Evolutionary conservation across 2,797 vertebrate species (phyloP), one percentile per base, ranked within the genome.

Genomic region (Cyclura pinguis): DNA sequence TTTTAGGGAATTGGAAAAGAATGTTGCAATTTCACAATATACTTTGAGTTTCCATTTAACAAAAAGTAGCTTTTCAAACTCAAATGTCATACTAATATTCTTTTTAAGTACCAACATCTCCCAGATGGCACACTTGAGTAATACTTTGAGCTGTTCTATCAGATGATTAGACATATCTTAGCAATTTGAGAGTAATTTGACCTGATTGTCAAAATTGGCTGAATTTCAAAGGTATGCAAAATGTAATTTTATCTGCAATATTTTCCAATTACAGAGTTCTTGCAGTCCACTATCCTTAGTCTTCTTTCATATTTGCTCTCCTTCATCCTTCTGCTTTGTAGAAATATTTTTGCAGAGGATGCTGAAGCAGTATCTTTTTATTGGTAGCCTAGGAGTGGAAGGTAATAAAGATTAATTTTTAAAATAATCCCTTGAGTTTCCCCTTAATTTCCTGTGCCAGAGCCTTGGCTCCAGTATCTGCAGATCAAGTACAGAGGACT

Each of bases 321-420:
- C 87, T 94, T 88, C 92, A 90, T 95, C 95, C 89, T 96, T 94
- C 91, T 93, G 88, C 92, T 96, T 96, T 94, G 93, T 96, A 95
- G 67, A 95, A 95, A 92, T 95, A 92, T 92, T 96, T 96, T 97
- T 96, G 95, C 91, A 94, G 95, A 94, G 88, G 84, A 93, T 96
- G 90, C 92, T 94, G 59, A 88, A 96, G 90, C 91, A 96, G 92
- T 90, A 83, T 88, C 94, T 95, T 90, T 97, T 97, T 93, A 96
- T 93, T 96, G 94, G 92, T 91, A 82, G 91, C 91, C 92, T 92
- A 93, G 94, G 95, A 96, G 42, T 90, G 1, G 90, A 95, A 86
- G 91, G 95, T 95, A 95, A 93, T 97, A 96, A 97, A 96, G 94
- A 95, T 96, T 94, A 95, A 95, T 96, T 97, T 97, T 95, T 96